A percentile compares a stretch with the other conserved stretches of the same genome.
Conservation (phyloP, 2,113 vertebrate genomes). For the Vimba vimba region DNA sequence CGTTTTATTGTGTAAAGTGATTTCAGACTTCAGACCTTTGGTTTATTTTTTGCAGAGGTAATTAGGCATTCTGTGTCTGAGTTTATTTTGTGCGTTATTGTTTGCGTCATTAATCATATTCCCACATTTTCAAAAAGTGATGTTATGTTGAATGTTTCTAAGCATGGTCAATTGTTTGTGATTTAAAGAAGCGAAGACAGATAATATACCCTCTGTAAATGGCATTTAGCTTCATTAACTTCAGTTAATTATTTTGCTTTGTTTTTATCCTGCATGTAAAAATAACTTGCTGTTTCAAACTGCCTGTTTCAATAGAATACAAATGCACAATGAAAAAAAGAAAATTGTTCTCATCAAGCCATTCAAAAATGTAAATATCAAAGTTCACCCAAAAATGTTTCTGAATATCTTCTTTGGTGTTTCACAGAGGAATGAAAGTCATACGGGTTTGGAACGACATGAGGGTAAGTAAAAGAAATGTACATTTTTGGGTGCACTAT, state of each 20-base stretch:
- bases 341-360: too few relatives aligned
- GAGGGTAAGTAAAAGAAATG: not conserved
- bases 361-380: too few relatives aligned
- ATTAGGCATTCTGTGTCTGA: not conserved
- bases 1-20: not conserved
- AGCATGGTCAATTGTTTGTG: not conserved
- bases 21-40: not conserved
- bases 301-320: too few relatives aligned
- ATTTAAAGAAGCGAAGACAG: not conserved
- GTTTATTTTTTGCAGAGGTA: not conserved
- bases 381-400: too few relatives aligned
- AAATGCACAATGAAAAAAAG: too few relatives aligned
- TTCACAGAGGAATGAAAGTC: too few relatives aligned
- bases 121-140: not conserved
- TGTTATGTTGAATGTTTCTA: not conserved
- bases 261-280: too few relatives aligned
- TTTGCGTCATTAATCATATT: slow-evolving; percentile 7
- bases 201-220: not conserved
- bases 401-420: too few relatives aligned
- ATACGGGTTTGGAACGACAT: too few relatives aligned
- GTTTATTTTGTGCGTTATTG: not conserved
- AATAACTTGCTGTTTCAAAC: too few relatives aligned
- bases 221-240: not conserved
- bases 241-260: too few relatives aligned
- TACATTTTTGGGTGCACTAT: not conserved